These are phyloP conservation scores for Macropus fuliginosus DNA, from an alignment of 2,797 vertebrate species.

Conservation along the genomic window DNA sequence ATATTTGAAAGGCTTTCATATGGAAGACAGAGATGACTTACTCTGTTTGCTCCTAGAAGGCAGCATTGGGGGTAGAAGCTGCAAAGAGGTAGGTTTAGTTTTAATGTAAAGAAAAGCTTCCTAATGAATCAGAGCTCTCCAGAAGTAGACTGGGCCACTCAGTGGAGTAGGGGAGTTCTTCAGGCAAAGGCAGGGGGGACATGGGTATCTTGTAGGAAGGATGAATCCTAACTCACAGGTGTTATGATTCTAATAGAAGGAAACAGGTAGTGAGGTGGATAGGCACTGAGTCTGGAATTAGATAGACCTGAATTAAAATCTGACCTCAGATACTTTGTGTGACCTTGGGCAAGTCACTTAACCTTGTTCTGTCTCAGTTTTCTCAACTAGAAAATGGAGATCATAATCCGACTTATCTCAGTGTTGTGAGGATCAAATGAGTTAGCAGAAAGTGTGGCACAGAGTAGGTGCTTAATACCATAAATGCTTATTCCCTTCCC, in stretches of 20 bases:
- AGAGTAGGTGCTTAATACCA: not conserved
- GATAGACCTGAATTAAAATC: not conserved
- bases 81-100: not conserved
- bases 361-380: not conserved
- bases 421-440: not conserved
- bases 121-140: not conserved
- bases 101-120: not conserved
- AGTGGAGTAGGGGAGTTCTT: not conserved
- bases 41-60: not conserved
- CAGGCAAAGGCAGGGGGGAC: not conserved
- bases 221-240: not conserved
- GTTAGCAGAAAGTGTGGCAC: not conserved
- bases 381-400: not conserved
- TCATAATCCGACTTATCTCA: not conserved
- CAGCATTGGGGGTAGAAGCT: not conserved
- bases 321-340: not conserved
- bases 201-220: not conserved
- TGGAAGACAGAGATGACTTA: not conserved
- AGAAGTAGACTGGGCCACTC: not conserved
- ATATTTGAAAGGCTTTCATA: not conserved
- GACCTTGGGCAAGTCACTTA: not conserved
- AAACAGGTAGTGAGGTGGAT: not conserved
- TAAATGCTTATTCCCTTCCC: not conserved
- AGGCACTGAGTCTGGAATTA: not conserved
- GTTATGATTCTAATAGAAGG: not conserved